Evolutionary conservation across 2,797 vertebrate species (phyloP).

Genomic region (Buceros bicornis): DNA sequence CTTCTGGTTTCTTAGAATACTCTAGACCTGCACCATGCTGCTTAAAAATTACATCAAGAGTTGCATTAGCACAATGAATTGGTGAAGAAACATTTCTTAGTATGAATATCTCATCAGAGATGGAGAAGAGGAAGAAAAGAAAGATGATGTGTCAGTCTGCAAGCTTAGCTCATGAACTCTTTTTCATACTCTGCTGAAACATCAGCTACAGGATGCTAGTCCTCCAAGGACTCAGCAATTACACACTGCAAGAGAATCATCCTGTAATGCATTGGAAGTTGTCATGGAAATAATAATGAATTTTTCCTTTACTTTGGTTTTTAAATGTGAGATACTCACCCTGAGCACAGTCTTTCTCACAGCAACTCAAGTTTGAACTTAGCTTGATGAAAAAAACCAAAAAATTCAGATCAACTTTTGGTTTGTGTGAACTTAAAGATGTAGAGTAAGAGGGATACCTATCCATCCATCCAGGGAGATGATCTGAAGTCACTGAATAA

Average conservation of each 20-base stretch:
- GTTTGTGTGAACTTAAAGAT: not conserved
- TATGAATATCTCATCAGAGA: not conserved
- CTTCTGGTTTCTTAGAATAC: not conserved
- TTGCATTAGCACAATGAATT: not conserved
- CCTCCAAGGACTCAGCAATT: not conserved
- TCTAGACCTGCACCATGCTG: not conserved
- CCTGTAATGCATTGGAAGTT: not conserved
- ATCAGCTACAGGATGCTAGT: not conserved
- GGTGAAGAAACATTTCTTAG: not conserved
- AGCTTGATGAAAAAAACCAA: not conserved
- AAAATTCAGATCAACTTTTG: not conserved
- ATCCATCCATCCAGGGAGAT: not conserved
- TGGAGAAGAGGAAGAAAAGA: not conserved
- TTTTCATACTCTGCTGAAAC: not conserved
- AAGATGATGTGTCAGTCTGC: not conserved
- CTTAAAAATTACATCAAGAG: not conserved
- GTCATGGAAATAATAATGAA: not conserved
- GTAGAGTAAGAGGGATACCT: not conserved
- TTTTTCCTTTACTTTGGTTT: not conserved
- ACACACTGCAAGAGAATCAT: not conserved
- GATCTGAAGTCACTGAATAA: not conserved
- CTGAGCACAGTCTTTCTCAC: not conserved
- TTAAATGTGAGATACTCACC: not conserved
- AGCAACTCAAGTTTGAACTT: not conserved
- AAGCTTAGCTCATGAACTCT: not conserved